Evolutionary conservation across 2,888 invertebrate species (phyloP).

Genomic region (Tenthredo distinguenda): DNA sequence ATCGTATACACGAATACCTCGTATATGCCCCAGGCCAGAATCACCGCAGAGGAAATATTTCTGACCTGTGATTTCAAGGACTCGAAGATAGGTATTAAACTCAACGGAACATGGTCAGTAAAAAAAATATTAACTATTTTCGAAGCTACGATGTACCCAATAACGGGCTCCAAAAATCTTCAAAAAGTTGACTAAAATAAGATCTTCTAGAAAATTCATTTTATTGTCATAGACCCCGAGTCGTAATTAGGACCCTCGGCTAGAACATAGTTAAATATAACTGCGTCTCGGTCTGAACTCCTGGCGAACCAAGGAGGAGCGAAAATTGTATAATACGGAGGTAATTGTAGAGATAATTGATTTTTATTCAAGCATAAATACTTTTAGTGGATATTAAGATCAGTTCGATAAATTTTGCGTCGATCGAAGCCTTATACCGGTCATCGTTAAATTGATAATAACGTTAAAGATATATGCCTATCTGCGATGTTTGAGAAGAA

Average conservation of each 20-base stretch:
- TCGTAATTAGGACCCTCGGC: background rate
- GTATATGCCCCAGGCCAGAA: background rate
- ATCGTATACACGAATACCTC: constrained; percentile 28
- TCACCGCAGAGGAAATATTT: constrained; percentile 42
- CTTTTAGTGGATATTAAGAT: background rate
- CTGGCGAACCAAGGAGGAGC: background rate
- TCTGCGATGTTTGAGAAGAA: background rate
- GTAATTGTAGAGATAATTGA: too few species aligned
- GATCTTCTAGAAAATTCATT: background rate
- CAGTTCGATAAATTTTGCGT: background rate
- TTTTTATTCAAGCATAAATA: background rate
- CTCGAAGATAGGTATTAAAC: constrained; percentile 40
- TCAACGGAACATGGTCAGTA: constrained; percentile 32
- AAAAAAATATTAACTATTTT: background rate
- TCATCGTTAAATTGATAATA: background rate
- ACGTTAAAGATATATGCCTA: background rate
- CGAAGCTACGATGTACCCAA: background rate
- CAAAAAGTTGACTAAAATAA: background rate
- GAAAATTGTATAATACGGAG: background rate
- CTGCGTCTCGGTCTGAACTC: background rate
- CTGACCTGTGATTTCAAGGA: constrained; percentile 31
- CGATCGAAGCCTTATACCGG: background rate
- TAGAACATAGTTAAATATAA: background rate
- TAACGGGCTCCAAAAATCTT: background rate
- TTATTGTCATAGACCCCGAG: background rate